Evolutionary conservation across 1,140 invertebrate genomes (phyloP), one percentile per base, ranked within the genome.

Genomic region (Drosophila guanche): DNA sequence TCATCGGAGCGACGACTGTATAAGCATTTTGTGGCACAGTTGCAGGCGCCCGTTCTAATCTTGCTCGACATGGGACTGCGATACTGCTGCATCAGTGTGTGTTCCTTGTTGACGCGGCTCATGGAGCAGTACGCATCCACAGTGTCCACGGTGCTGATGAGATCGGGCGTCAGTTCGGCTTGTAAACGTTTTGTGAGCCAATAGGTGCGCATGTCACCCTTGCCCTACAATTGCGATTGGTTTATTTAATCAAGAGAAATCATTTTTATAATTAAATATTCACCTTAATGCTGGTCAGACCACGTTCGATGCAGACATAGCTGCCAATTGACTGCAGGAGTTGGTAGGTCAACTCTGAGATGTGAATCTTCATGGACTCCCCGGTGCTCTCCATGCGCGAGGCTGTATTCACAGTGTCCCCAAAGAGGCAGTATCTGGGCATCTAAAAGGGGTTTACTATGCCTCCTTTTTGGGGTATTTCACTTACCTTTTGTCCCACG

Each of bases 331-430:
- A 57, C 20, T 89, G 73, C 6, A 99, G 92, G 10, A 97, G 92
- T 76, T 96, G 94, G 75, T 94, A 94, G 0, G 97, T 98, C 2
- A 95, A 95, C 81, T 98, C 95, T 0, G 97, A 98, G 79, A 99
- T 97, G 84, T 99, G 97, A 68, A 99, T 97, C 92, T 96, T 96
- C 95, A 98, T 98, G 0, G 97, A 95, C 20, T 89, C 89, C 92
- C 94, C 95, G 46, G 95, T 96, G 45, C 96, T 96, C 92, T 99
- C 97, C 97, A 98, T 98, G 73, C 97, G 93, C 2, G 79, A 89
- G 0, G 97, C 97, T 8, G 97, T 98, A 90, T 98, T 98, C 10
- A 98, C 97, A 1, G 97, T 97, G 92, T 98, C 97, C 0, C 97
- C 97, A 92, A 99, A 98, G 1, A 97, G 92, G 89, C 97, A 98